Evolutionary conservation across 2,888 invertebrate species (phyloP), one percentile per base, ranked within the genome.

Genomic region (Lepidochrysops patricia): DNA sequence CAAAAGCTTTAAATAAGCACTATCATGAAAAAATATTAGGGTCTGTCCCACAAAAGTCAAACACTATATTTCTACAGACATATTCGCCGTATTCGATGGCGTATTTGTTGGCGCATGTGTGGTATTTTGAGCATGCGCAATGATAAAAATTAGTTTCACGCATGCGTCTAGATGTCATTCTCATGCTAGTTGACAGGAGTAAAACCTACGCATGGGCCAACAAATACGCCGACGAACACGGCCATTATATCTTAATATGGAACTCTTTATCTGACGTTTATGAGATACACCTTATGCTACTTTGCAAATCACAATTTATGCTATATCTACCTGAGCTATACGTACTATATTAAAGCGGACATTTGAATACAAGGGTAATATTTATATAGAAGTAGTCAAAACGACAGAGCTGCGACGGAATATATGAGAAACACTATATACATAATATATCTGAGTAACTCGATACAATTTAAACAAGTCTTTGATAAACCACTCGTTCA

Each of bases 21-120:
- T 83, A 82, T 72, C 68, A 76, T 86, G 82, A 83, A 87, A 87
- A 87, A 85, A 86, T 85, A 86, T 79, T 43, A 9, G 23, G 43
- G 23, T 19, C 19, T 9, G 43, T 43, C 43, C 43, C 43, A 19
- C 23, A 43, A 43, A 1, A 19, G 43, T 43, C 43, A 43, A 12
- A 34, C 9, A 29, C 7, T 29, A 43, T 43, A 9, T 43, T 19
- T 37, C 6, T 15, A 37, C 15, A 7, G 29, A n/a, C n/a, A n/a
- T n/a, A n/a, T n/a, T n/a, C n/a, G n/a, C n/a, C n/a, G n/a, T n/a
- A n/a, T n/a, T n/a, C n/a, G n/a, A n/a, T n/a, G n/a, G n/a, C n/a
- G n/a, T n/a, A n/a, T n/a, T n/a, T n/a, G n/a, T n/a, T n/a, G n/a
- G n/a, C n/a, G n/a, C n/a, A n/a, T n/a, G n/a, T n/a, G n/a, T n/a